Evolutionary conservation across 2,797 vertebrate genomes (phyloP).

Genomic region (Chaetophractus vellerosus): DNA sequence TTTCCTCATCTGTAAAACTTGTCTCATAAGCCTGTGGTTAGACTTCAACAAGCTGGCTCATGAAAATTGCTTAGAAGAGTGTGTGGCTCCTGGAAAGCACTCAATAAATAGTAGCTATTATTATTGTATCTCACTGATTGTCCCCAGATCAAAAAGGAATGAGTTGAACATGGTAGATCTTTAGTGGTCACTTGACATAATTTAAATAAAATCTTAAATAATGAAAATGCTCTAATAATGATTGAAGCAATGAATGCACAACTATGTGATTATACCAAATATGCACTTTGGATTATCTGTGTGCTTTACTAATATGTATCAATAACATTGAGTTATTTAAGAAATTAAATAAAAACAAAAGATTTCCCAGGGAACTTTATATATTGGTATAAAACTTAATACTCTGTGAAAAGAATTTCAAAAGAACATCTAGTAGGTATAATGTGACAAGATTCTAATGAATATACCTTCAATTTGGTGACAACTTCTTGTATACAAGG

Average conservation of each 20-base stretch:
- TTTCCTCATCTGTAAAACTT: not conserved
- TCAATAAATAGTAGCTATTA: not conserved
- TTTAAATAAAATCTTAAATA: not conserved
- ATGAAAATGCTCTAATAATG: too few relatives aligned
- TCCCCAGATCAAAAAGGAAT: not conserved
- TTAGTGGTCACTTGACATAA: slow-evolving; percentile 18
- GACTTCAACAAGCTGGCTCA: not conserved
- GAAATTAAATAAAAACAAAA: not conserved
- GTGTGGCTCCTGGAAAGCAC: not conserved
- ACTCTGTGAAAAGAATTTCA: not conserved
- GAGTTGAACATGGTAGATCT: not conserved
- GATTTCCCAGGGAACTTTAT: not conserved
- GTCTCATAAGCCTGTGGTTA: not conserved
- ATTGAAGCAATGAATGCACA: too few relatives aligned
- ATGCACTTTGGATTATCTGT: too few relatives aligned
- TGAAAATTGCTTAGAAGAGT: not conserved
- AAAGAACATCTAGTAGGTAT: not conserved
- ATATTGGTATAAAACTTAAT: not conserved
- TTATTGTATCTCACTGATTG: not conserved
- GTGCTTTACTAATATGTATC: too few relatives aligned
- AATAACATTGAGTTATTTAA: too few relatives aligned
- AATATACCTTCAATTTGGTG: not conserved
- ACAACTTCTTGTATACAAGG: not conserved
- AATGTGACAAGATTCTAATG: not conserved
- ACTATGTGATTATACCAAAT: too few relatives aligned